Evolutionary conservation across 2,888 invertebrate species (phyloP), one percentile per base, ranked within the genome.

Genomic region (Corbicula japonica): DNA sequence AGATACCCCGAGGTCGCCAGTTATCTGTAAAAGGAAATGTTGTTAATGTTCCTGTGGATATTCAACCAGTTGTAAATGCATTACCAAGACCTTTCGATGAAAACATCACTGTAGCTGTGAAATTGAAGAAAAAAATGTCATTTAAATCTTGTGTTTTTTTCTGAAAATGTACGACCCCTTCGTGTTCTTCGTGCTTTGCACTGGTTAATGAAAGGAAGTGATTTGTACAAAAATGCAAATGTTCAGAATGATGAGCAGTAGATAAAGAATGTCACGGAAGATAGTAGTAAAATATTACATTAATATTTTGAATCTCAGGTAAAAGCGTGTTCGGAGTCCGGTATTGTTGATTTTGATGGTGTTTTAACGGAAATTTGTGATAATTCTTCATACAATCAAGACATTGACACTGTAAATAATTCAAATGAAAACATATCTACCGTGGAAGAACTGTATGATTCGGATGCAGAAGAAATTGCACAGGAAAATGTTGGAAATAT

Each of bases 21-120:
- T 62, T 72, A 8, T 79, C 72, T 41, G 46, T 81, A 15, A 74
- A 76, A 76, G 85, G 86, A 56, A 85, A 85, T 70, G 76, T 76
- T 70, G 58, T 85, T 4, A 84, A 85, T 84, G 83, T 84, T 21
- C 86, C 86, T 35, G 69, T 78, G 54, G 85, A 86, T 72, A 76
- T 85, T 26, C 78, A 80, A 54, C 78, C 80, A 50, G 81, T 50
- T 30, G 58, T 76, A 12, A 54, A 44, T 56, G 34, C 44, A 34
- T 35, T 70, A 6, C 76, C 70, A 65, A 44, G 83, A 52, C 61
- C 62, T 41, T 21, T 79, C 10, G 71, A 73, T 77, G 75, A 76
- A 44, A 54, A 78, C 38, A 66, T 70, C 12, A 85, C 83, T 61
- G 63, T 85, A 44, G 48, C 79, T 52, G 73, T 85, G 4, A 74